Evolutionary conservation across 2,113 vertebrate genomes (phyloP), one percentile per base, ranked within the genome.

Genomic region (Sprattus sprattus): DNA sequence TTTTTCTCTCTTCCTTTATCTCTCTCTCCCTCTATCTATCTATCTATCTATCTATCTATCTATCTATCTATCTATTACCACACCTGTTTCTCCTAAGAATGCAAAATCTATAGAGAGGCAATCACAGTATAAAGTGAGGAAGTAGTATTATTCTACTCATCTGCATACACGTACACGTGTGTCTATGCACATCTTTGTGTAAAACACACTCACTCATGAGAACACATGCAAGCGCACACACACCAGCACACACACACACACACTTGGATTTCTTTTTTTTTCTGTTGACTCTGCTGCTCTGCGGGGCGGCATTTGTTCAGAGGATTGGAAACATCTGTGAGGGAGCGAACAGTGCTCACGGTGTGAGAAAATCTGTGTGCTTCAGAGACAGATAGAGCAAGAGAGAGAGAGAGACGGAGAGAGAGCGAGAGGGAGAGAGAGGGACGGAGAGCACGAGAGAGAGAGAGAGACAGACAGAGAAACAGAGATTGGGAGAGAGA

Each of bases 201-300:
- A 64, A 1, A 25, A 6, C 46, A 82, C 54, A 71, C 83, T 46
- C 83, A 67, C 83, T 46, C 83, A 84, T 57, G 82, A 60, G 45
- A 82, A 83, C 67, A 83, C 84, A 88, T 82, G 86, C 83, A 81
- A 25, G 22, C 46, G 75, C 54, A 71, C 83, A 71, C 83, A 67
- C 83, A 67, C 83, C 71, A 57, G 82, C 81, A 57, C 83, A 83
- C 67, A 83, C 84, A 88, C 83, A 87, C 83, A 83, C 87, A 78
- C 82, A 83, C 39, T 22, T 22, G 81, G 84, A 52, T 71, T 75
- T 46, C 44, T 46, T 82, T 4, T 87, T 87, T 8, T 0, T 78
- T 78, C 11, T 78, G 71, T 44, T 5, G 25, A 32, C 28, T 78
- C 11, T 6, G 60, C 22, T 78, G 67, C 81, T 47, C 64, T 50